phyloP scores from a whole-genome alignment of 2,113 vertebrate genomes.

The Coracopsis vasa region DNA sequence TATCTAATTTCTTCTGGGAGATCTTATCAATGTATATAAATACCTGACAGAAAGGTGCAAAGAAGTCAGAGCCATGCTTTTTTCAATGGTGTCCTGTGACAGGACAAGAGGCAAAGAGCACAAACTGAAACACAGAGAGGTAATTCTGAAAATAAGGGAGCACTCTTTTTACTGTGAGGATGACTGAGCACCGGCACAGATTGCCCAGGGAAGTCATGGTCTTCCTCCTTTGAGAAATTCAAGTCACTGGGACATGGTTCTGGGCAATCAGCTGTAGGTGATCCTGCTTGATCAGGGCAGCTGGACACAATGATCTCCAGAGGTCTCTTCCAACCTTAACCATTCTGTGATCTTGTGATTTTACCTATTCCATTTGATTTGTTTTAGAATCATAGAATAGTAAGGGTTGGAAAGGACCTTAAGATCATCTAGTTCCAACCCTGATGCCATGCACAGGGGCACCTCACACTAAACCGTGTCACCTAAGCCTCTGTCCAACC shows the following conservation, averaged over 20 bases:
- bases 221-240: not conserved
- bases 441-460: not conserved
- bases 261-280: not conserved
- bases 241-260: not conserved
- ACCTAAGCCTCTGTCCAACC: not conserved
- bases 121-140: not conserved
- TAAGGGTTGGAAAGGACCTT: not conserved
- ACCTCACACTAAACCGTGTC: not conserved
- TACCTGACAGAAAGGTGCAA: not conserved
- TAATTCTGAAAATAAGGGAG: not conserved
- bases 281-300: not conserved
- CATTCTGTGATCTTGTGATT: not conserved
- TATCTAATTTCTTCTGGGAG: not conserved
- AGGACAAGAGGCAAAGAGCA: not conserved
- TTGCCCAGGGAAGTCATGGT: not conserved
- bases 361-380: not conserved
- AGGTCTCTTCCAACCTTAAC: not conserved
- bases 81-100: not conserved
- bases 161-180: not conserved
- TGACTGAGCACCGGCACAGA: not conserved
- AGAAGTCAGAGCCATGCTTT: not conserved
- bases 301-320: not conserved
- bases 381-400: not conserved
- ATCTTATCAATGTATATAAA: not conserved
- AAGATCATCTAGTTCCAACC: not conserved